Base-by-base conservation (phyloP, 2,888 invertebrate species). In the Serrognathus titanus region DNA sequence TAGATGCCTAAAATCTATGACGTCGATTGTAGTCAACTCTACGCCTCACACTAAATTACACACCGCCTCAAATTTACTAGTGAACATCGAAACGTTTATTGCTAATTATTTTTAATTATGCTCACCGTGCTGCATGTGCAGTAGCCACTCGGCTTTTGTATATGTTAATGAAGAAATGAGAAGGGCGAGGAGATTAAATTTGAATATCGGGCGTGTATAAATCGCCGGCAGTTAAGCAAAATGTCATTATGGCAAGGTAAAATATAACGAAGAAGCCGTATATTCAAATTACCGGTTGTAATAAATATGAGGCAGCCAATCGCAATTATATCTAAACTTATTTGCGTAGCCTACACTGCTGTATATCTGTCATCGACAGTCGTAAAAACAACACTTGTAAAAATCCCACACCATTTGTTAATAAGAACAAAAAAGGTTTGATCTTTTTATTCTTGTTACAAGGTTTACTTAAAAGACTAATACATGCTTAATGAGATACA, bases 281-380 rank as follows among this genome's bases (percentile, higher is more conserved):
- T 67, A 68, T 68, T 69, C 65, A 69, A 68, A 69, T 69, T 65
- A 65, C 63, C 61, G 64, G 59, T 59, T 59, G 67, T 60, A 64
- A 69, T 69, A 69, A 69, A 69, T 67, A 65, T 66, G 66, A 65
- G 60, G 59, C 65, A 62, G 59, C 66, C 65, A 65, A 61, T 60
- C 51, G 60, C 60, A 61, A 61, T 61, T 61, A 61, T 61, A 51
- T 36, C 55, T 48, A 40, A 60, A 53, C 35, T 49, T 61, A 65
- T 62, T 58, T 60, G 54, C 55, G 47, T 54, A 51, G 57, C 63
- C 62, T 65, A 65, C 65, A 63, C 63, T 53, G 53, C 53, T 53
- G 48, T 53, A 53, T 53, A 48, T 53, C 53, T 53, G 53, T 53
- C 53, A 53, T 53, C 53, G 53, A 48, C 47, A 53, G 48, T 47